Evolutionary conservation across 2,888 invertebrate species (phyloP), one percentile per base, ranked within the genome.

Genomic region (Netelia melanura): DNA sequence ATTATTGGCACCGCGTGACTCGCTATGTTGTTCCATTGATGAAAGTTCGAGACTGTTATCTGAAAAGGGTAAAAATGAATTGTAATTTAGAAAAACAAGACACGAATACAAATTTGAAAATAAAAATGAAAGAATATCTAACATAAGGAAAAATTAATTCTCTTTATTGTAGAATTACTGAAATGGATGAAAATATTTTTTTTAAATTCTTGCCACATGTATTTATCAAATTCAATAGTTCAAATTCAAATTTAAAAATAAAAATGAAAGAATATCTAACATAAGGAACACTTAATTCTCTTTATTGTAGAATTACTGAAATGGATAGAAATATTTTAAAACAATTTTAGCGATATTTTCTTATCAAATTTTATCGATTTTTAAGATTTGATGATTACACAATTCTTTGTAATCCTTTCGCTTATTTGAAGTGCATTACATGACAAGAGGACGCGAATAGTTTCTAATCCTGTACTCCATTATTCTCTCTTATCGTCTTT

Each of bases 11-110:
- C 96, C 0, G 96, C 93, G 89, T 97, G 97, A 0, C 96, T 96
- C 0, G 97, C 96, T 21, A 97, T 95, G 84, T 96, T 96, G 90
- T 97, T 97, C 96, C 96, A 97, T 92, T 97, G 97, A 90, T 96
- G 96, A 90, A 97, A 97, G 80, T 95, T 95, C 0, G 97, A 96
- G 0, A 97, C 97, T 0, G 97, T 97, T 54, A 95, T 92, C 97
- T 97, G 92, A 14, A 92, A 92, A 14, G 56, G 10, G 11, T 11
- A 48, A 48, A 48, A 11, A 48, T 6, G 3, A 48, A 10, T 48
- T 48, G 1, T 48, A 10, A 2, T 48, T 14, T 14, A 14, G 3
- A 14, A 48, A 48, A 11, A 14, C 14, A 6, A 0, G 2, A 48
- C 48, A 6, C 11, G 14, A 14, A 8, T 48, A 10, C 0, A 48